A percentile compares a stretch with the other conserved stretches of the same genome.
phyloP scores from a whole-genome alignment of 2,113 vertebrate species.

The Pleuronectes platessa region DNA sequence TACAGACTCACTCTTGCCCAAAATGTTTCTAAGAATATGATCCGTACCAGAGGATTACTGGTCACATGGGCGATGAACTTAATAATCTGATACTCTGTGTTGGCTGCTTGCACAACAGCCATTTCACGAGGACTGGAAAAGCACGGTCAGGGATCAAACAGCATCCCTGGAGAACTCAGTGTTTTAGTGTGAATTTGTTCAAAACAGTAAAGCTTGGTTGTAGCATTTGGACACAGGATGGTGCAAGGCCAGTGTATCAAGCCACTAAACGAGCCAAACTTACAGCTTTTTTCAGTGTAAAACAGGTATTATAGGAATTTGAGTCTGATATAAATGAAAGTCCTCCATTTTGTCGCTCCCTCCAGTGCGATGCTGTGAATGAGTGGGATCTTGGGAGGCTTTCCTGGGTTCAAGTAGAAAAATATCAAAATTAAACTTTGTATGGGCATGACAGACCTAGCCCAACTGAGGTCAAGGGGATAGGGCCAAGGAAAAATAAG shows the following conservation, averaged over 20 bases:
- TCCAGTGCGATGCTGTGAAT: slow-evolving; percentile 25
- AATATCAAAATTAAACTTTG: slow-evolving; percentile 19
- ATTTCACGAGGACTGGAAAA: slow-evolving; percentile 8
- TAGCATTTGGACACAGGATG: neutral
- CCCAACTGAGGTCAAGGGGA: slow-evolving; percentile 23
- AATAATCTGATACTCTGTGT: slow-evolving; percentile 11
- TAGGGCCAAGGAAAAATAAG: neutral
- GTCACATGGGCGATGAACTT: neutral
- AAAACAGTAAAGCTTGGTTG: neutral
- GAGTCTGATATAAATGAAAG: slow-evolving; percentile 33
- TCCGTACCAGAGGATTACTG: slow-evolving; percentile 6
- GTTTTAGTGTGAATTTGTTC: neutral
- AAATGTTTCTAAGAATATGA: slow-evolving; percentile 5
- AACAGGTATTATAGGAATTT: slow-evolving; percentile 12
- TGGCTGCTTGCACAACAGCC: neutral
- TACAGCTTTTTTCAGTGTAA: slow-evolving; percentile 1
- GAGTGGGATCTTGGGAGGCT: slow-evolving; percentile 36
- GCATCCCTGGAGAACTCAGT: slow-evolving; percentile 17
- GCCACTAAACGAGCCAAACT: slow-evolving; percentile 8
- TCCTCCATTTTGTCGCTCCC: neutral
- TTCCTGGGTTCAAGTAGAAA: slow-evolving; percentile 31
- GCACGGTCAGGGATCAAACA: neutral
- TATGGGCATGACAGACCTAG: slow-evolving; percentile 30
- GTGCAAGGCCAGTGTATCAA: neutral
- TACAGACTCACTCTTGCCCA: neutral